Base-by-base conservation (phyloP, 2,113 vertebrate genomes). In the Microcebus griseorufus region DNA sequence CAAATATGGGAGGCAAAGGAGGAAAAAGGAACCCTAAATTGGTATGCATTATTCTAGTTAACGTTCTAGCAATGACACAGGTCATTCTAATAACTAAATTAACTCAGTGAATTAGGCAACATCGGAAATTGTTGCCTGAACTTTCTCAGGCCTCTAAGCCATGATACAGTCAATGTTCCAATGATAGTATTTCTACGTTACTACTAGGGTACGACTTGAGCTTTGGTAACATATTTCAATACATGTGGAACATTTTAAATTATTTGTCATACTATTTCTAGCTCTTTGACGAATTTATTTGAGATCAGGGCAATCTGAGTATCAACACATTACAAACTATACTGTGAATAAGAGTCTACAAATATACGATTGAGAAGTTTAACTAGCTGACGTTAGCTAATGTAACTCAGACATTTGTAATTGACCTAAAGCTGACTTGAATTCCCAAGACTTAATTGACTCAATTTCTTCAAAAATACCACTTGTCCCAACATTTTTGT, bases 41-140 rank as follows among this genome's bases (percentile, higher is more conserved):
- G 9, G 91, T 42, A 55, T 65, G 18, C 45, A 17, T 64, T 65
- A 72, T 89, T 94, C 42, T 65, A 72, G 39, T 79, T 72, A 69
- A 55, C 27, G 7, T 48, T 88, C 70, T 48, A 89, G 45, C 55
- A 84, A 53, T 14, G 78, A 22, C 45, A 82, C 18, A 65, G 42
- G n/a, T 89, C 65, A 85, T 92, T 65, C 42, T 85, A 67, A 79
- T 48, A 89, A 80, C 25, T 89, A 60, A 85, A 42, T 60, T 92
- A 88, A 70, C 20, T 88, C 65, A 29, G 45, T 70, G 48, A 80
- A 85, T 84, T 58, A 73, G n/a, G 48, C 29, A 45, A 45, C 78
- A 72, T 72, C 13, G 42, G 55, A 34, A 70, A 62, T n/a, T 62
- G 27, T 13, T 55, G 53, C 53, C 53, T 55, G 17, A 34, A 75